These are phyloP conservation scores for Siniperca undulata DNA, from an alignment of 2,797 vertebrate genomes.

Conservation along the genomic window DNA sequence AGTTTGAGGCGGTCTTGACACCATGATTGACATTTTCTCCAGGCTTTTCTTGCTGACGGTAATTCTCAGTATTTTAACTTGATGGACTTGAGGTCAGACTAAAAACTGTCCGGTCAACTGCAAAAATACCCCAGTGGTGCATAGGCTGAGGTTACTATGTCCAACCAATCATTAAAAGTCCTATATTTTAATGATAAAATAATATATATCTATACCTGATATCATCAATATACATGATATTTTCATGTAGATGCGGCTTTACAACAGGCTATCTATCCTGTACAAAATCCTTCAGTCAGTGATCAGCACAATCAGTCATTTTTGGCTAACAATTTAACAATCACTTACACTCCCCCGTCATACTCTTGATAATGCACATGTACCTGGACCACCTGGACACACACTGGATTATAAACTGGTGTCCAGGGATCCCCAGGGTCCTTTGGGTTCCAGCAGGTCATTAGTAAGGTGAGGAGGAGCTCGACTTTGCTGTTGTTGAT, in stretches of 20 bases:
- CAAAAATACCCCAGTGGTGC: neutral
- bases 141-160: neutral
- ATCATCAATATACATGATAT: too few relatives aligned
- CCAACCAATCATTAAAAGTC: neutral
- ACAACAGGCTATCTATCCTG: too few relatives aligned
- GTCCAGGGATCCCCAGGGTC: neutral
- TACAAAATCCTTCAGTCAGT: neutral
- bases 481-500: neutral
- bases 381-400: too few relatives aligned
- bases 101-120: neutral
- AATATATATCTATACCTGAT: too few relatives aligned
- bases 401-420: neutral
- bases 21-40: neutral
- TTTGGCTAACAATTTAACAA: neutral
- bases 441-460: neutral
- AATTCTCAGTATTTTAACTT: neutral
- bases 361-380: neutral
- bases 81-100: slow-evolving; percentile 8
- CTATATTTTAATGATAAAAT: neutral
- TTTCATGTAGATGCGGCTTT: too few relatives aligned
- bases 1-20: neutral
- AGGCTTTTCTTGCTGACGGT: neutral
- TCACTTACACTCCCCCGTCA: neutral
- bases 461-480: neutral
- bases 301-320: too few relatives aligned